phyloP scores from a whole-genome alignment of 2,888 invertebrate species.

The Netelia inedita region DNA sequence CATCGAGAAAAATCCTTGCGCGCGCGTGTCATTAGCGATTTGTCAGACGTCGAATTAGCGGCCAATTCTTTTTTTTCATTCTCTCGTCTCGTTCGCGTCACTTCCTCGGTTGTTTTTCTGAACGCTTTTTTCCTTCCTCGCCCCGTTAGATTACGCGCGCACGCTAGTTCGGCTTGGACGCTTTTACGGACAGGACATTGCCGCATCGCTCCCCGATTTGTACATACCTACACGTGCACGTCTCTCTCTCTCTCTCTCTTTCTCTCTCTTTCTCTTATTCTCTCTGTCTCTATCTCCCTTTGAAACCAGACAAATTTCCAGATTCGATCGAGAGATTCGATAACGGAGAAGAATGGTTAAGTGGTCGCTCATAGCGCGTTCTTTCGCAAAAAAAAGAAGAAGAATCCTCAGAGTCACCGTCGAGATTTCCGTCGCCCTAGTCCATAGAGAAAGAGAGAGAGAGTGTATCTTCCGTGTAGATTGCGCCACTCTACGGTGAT shows the following conservation, averaged over 20 bases:
- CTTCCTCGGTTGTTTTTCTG: neutral
- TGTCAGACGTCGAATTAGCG: neutral
- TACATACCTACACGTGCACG: conserved; percentile 46
- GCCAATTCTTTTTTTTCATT: neutral
- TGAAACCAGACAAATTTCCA: conserved; percentile 4
- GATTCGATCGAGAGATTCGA: conserved; percentile 58
- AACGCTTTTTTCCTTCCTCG: neutral
- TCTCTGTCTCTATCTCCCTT: too few relatives aligned
- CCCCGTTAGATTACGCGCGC: neutral
- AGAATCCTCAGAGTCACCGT: conserved; percentile 52
- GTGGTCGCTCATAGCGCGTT: conserved; percentile 60
- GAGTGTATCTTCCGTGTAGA: conserved; percentile 29
- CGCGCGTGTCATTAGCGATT: too few relatives aligned
- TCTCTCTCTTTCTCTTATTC: too few relatives aligned
- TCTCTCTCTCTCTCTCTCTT: too few relatives aligned
- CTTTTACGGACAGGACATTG: conserved; percentile 50
- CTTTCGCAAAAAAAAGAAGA: conserved; percentile 56
- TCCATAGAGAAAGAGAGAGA: conserved; percentile 11
- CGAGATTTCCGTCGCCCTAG: conserved; percentile 66
- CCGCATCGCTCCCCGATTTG: conserved; percentile 31
- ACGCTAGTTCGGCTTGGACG: conserved; percentile 26
- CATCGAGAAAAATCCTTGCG: too few relatives aligned
- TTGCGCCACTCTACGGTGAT: conserved; percentile 64
- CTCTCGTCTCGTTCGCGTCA: neutral
- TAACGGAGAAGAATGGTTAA: conserved; percentile 64